These are phyloP conservation scores for Hystrix brachyura DNA, from an alignment of 2,113 vertebrate genomes.

Conservation along the genomic window DNA sequence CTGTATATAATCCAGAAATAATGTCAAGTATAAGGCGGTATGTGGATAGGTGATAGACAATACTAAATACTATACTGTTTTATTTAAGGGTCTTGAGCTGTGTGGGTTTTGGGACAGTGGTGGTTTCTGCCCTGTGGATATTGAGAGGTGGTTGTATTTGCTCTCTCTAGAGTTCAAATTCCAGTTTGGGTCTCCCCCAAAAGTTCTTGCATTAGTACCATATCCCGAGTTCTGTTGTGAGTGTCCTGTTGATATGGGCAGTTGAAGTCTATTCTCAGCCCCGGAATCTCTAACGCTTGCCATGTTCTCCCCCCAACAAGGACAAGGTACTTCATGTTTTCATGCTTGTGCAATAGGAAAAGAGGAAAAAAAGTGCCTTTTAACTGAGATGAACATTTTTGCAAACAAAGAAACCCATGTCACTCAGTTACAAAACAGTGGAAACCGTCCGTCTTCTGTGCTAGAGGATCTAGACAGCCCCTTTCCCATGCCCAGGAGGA, in stretches of 20 bases:
- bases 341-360: not conserved
- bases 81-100: not conserved
- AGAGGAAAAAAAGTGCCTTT: not conserved
- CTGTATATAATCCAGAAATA: too few species aligned
- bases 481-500: not conserved
- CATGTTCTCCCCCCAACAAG: accelerated
- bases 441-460: not conserved
- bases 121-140: too few species aligned
- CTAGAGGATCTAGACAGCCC: not conserved
- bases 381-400: not conserved
- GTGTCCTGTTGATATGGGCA: accelerated
- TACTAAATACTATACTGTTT: too few species aligned
- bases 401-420: not conserved
- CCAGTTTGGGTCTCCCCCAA: not conserved
- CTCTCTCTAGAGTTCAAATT: not conserved
- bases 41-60: too few species aligned
- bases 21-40: accelerated
- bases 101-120: not conserved
- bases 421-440: not conserved
- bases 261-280: accelerated
- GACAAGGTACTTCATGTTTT: accelerated
- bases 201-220: not conserved
- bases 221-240: accelerated
- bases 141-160: not conserved
- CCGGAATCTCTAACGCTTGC: accelerated